Percentiles rank a stretch among this genome's conserved stretches.
Conservation (phyloP, 2,797 vertebrate species). For the Microctenopoma stevenorrisi region DNA sequence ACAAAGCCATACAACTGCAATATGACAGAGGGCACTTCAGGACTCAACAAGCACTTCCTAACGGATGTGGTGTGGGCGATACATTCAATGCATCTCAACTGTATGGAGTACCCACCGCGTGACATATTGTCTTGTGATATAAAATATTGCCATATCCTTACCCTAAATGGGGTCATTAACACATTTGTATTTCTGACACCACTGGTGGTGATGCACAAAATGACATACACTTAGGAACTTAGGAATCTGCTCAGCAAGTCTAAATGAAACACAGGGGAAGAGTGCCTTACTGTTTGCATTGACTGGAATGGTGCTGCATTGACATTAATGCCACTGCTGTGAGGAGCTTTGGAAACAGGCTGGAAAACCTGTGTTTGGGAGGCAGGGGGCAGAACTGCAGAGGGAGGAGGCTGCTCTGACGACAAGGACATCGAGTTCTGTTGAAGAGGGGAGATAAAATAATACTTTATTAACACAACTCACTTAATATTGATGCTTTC, state of each 20-base stretch:
- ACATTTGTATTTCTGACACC: slow-evolving; percentile 11
- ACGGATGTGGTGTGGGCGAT: background rate
- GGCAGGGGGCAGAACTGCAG: slow-evolving; percentile 87
- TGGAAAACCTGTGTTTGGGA: slow-evolving; percentile 95
- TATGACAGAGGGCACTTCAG: slow-evolving; percentile 36
- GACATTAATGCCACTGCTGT: slow-evolving; percentile 97
- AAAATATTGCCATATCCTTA: too few relatives aligned
- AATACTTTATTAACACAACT: background rate
- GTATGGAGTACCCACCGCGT: too few relatives aligned
- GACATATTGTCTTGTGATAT: too few relatives aligned
- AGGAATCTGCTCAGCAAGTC: background rate
- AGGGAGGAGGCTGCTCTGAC: slow-evolving; percentile 90
- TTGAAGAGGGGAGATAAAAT: slow-evolving; percentile 26
- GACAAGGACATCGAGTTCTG: slow-evolving; percentile 93
- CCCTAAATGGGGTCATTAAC: slow-evolving; percentile 3
- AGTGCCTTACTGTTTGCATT: slow-evolving; percentile 93
- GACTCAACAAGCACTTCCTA: slow-evolving; percentile 8
- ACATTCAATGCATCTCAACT: too few relatives aligned
- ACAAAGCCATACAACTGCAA: slow-evolving; percentile 33
- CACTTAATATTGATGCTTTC: background rate
- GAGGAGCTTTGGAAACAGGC: slow-evolving; percentile 93
- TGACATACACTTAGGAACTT: background rate
- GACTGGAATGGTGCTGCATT: slow-evolving; percentile 99
- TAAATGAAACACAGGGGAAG: background rate
- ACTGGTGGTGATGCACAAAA: background rate